Conservation (phyloP, 2,797 vertebrate species). For the Chelidonichthys spinosus region DNA sequence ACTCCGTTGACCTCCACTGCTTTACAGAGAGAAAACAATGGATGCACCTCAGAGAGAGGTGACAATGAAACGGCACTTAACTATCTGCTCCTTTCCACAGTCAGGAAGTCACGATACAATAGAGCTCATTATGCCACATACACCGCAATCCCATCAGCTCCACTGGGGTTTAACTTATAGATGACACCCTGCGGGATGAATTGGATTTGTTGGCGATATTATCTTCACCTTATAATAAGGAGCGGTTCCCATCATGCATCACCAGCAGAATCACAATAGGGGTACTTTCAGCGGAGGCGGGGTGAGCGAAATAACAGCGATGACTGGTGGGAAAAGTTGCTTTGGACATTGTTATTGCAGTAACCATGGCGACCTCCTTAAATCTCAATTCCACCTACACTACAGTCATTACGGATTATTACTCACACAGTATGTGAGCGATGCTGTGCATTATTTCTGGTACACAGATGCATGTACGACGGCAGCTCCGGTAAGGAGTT, state of each 20-base stretch:
- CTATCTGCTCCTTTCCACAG: slow-evolving; percentile 27
- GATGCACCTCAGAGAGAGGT: background rate
- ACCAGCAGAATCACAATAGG: slow-evolving; percentile 33
- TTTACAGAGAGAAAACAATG: background rate
- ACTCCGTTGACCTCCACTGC: slow-evolving; percentile 25
- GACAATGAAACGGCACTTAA: slow-evolving; percentile 16
- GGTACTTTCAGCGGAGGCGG: slow-evolving; percentile 4
- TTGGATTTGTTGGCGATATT: slow-evolving; percentile 25
- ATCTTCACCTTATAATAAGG: slow-evolving; percentile 30
- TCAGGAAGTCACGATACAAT: slow-evolving; percentile 9
- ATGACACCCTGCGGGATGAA: slow-evolving; percentile 31
- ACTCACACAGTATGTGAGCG: background rate
- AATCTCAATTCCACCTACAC: background rate
- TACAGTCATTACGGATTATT: background rate
- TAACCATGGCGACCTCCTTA: slow-evolving; percentile 40
- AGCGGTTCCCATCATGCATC: slow-evolving; percentile 12
- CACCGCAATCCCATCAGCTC: slow-evolving; percentile 12
- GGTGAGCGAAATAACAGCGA: background rate
- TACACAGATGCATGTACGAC: background rate
- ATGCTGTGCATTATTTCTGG: background rate
- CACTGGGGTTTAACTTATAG: slow-evolving; percentile 27
- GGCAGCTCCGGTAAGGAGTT: slow-evolving; percentile 17
- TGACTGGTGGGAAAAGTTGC: background rate
- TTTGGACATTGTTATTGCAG: slow-evolving; percentile 33
- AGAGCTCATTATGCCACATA: slow-evolving; percentile 48